phyloP scores from a whole-genome alignment of 1,140 invertebrate genomes.

The Drosophila repletoides region DNA sequence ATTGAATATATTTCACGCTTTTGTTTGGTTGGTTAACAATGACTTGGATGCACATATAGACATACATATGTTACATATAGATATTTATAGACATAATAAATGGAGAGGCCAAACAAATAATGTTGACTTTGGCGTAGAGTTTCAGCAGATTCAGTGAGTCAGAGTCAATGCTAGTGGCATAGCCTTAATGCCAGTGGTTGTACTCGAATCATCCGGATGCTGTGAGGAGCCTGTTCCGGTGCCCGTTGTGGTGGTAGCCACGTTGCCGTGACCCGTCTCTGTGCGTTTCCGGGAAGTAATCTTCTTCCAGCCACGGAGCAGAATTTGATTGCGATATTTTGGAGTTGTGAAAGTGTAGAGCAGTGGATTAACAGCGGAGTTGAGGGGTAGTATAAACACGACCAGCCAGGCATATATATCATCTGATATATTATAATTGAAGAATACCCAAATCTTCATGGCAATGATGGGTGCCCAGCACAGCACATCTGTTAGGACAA shows the following conservation, averaged over 20 bases:
- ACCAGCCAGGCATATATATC: conserved; percentile 89
- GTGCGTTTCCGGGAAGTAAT: conserved; percentile 68
- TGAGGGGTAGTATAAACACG: conserved; percentile 90
- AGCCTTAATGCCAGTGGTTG: conserved; percentile 37
- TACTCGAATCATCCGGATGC: conserved; percentile 70
- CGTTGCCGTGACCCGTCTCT: conserved; percentile 58
- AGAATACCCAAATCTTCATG: conserved; percentile 87
- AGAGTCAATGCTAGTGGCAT: conserved; percentile 58
- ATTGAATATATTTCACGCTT: conserved; percentile 72
- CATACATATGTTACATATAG: conserved; percentile 25
- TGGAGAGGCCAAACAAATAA: conserved; percentile 21
- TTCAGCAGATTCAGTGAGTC: conserved; percentile 28
- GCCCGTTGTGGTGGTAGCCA: conserved; percentile 68
- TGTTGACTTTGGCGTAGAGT: not conserved
- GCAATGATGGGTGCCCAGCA: conserved; percentile 90
- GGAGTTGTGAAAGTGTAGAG: conserved; percentile 91
- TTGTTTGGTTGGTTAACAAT: conserved; percentile 55
- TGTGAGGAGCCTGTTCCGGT: conserved; percentile 75
- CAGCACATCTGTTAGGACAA: conserved; percentile 88
- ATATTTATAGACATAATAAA: conserved; percentile 60
- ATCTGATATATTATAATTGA: conserved; percentile 84
- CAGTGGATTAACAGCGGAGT: conserved; percentile 90
- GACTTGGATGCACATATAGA: conserved; percentile 46
- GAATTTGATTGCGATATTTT: conserved; percentile 85
- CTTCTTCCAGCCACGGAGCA: conserved; percentile 78